phyloP scores from a whole-genome alignment of 37 sponge, comb jelly and placozoan species.

The Eunapius fragilis region DNA sequence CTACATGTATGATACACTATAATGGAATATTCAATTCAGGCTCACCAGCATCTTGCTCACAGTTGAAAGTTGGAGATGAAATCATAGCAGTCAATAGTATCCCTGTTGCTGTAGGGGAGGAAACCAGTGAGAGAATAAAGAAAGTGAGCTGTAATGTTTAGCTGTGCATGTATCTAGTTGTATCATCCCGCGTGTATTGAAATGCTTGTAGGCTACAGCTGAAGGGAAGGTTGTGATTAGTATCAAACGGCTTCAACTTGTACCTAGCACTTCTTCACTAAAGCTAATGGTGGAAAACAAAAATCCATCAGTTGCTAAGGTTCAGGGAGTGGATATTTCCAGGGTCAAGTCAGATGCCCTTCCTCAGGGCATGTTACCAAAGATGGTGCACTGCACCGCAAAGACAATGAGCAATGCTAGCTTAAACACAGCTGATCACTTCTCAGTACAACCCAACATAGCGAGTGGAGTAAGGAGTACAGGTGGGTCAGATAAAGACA shows the following conservation, averaged over 20 bases:
- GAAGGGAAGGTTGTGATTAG: not conserved
- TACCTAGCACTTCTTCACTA: not conserved
- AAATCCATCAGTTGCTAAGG: not conserved
- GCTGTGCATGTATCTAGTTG: not conserved
- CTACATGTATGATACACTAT: no score
- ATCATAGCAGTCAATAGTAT: not conserved
- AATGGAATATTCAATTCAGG: no score
- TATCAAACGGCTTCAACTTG: not conserved
- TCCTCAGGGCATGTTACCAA: conserved; percentile 20
- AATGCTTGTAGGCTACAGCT: not conserved
- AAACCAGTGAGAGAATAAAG: not conserved
- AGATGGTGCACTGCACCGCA: not conserved
- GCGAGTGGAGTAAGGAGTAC: not conserved
- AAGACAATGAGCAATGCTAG: not conserved
- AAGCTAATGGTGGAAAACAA: not conserved
- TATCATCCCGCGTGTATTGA: not conserved
- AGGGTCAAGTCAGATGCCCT: conserved; percentile 74
- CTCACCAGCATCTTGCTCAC: not conserved
- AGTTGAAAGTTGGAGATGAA: not conserved
- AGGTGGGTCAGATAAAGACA: not conserved
- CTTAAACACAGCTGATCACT: not conserved
- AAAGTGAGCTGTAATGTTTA: not conserved
- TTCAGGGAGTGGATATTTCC: conserved; percentile 8
- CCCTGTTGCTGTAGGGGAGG: not conserved
- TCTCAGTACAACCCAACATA: not conserved